phyloP scores from a whole-genome alignment of 2,797 vertebrate species.

The Sarcophilus harrisii region DNA sequence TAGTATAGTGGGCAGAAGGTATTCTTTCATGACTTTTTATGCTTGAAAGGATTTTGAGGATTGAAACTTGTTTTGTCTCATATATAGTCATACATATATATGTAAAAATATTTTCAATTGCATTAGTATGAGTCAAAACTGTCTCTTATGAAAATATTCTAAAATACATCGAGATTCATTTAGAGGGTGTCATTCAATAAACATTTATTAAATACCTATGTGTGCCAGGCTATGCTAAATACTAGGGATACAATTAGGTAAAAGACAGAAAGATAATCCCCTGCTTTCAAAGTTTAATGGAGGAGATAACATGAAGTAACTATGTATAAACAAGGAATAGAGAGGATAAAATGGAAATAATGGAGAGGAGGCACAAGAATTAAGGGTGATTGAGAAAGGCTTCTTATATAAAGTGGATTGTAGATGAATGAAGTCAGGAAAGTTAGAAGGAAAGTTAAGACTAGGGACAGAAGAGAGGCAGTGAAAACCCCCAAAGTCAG shows the following conservation, averaged over 20 bases:
- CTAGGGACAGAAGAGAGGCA: neutral
- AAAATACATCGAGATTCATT: neutral
- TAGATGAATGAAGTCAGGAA: neutral
- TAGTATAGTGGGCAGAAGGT: too few species aligned
- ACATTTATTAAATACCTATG: neutral
- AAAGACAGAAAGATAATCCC: neutral
- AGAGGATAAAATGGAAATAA: neutral
- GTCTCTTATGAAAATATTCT: neutral
- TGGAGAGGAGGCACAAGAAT: neutral
- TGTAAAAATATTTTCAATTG: neutral
- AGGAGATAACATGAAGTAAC: neutral
- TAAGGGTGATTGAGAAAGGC: neutral
- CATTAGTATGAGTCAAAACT: neutral
- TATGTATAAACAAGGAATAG: neutral
- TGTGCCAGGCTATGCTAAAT: neutral
- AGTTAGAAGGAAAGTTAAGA: too few species aligned
- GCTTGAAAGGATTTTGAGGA: neutral
- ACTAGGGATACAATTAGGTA: neutral
- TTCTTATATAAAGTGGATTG: neutral
- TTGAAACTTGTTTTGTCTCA: neutral
- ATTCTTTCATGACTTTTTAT: too few species aligned
- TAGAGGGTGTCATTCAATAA: neutral
- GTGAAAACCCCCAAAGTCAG: neutral
- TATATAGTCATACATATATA: neutral
- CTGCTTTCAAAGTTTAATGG: neutral